A percentile compares a stretch with the other conserved stretches of the same genome.
Conservation (phyloP, 2,797 vertebrate genomes). For the Rhinichthys osculus region DNA sequence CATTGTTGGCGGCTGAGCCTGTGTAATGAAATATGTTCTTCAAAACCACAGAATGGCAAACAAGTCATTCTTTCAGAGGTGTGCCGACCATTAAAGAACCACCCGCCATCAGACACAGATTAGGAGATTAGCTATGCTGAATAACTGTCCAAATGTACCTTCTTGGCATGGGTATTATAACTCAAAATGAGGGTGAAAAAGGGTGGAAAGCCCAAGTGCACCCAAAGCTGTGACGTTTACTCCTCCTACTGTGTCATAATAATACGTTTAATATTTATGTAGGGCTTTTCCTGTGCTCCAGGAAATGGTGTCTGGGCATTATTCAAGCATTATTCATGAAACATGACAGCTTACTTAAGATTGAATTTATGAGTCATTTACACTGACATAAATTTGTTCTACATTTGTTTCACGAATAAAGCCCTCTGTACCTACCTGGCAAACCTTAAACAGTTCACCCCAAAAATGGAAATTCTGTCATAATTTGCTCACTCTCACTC, state of each 20-base stretch:
- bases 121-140: slow-evolving; percentile 49
- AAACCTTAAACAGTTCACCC: not conserved
- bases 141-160: slow-evolving; percentile 49
- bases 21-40: slow-evolving; percentile 48
- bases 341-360: not conserved
- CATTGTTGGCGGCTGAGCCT: slow-evolving; percentile 47
- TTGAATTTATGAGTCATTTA: not conserved
- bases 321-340: slow-evolving; percentile 5
- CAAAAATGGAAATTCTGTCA: not conserved
- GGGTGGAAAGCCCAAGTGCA: not conserved
- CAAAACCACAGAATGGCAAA: slow-evolving; percentile 51
- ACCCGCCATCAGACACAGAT: slow-evolving; percentile 53
- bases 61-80: slow-evolving; percentile 36
- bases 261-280: not conserved
- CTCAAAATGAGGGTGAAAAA: slow-evolving; percentile 12
- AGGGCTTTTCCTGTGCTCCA: slow-evolving; percentile 1
- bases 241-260: slow-evolving; percentile 1
- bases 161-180: slow-evolving; percentile 37
- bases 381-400: not conserved
- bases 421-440: not conserved
- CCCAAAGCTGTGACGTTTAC: not conserved
- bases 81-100: slow-evolving; percentile 50
- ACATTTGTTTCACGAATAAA: not conserved
- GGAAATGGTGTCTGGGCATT: not conserved
- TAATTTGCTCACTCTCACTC: not conserved